Evolutionary conservation across 2,888 invertebrate genomes (phyloP).

Genomic region (Epinotia ramella): DNA sequence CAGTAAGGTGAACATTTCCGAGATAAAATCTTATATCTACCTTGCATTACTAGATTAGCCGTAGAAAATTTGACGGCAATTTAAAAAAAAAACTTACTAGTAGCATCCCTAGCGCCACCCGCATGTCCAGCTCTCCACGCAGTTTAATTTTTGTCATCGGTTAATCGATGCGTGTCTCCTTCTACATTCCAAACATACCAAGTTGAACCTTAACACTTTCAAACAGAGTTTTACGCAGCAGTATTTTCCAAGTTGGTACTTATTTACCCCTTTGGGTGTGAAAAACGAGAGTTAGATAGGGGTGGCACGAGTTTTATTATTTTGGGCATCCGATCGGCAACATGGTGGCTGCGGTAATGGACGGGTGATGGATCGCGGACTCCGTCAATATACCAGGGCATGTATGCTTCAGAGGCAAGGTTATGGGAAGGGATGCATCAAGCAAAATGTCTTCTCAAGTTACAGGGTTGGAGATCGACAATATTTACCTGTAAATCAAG

Average conservation of each 20-base stretch:
- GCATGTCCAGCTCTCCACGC: constrained; percentile 55
- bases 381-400: constrained; percentile 1
- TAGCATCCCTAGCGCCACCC: constrained; percentile 52
- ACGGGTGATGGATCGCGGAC: constrained; percentile 34
- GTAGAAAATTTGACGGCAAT: neutral
- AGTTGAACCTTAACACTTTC: neutral
- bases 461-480: neutral
- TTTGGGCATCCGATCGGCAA: constrained; percentile 28
- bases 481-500: neutral
- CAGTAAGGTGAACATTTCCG: too few relatives aligned
- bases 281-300: constrained; percentile 45
- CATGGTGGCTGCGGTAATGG: constrained; percentile 33
- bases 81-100: neutral
- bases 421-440: constrained; percentile 30
- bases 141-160: constrained; percentile 57
- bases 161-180: constrained; percentile 46
- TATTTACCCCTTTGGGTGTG: constrained; percentile 42
- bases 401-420: constrained; percentile 12
- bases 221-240: neutral
- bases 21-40: too few relatives aligned
- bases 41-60: neutral
- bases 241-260: constrained; percentile 6
- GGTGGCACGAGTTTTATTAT: constrained; percentile 40
- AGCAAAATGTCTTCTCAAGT: constrained; percentile 15
- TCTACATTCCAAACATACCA: neutral